phyloP scores from a whole-genome alignment of 2,113 vertebrate genomes.

The Rhabdomys dilectus region DNA sequence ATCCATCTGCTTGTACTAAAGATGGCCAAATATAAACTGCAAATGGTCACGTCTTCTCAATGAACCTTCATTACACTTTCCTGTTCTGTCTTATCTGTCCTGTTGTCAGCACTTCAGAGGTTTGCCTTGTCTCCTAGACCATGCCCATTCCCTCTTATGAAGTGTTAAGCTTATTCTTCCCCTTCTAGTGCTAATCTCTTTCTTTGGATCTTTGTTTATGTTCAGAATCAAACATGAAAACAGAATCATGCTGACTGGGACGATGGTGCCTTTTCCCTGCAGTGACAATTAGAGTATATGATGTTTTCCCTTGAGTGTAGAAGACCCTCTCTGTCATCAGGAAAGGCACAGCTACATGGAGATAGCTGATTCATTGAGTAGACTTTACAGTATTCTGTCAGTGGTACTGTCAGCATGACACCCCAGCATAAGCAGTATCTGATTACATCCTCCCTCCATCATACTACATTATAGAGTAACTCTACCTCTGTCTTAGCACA shows the following conservation, averaged over 20 bases:
- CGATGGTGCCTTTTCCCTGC: not conserved
- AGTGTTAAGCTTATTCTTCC: not conserved
- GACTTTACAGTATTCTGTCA: not conserved
- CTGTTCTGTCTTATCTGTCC: not conserved
- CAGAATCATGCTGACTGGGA: not conserved
- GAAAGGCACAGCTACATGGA: not conserved
- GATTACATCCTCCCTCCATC: not conserved
- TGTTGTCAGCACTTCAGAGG: constrained; percentile 6
- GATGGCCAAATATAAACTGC: not conserved
- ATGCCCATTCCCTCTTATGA: not conserved
- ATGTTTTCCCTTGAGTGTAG: not conserved
- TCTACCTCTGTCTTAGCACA: not conserved
- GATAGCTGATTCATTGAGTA: not conserved
- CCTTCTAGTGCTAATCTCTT: not conserved
- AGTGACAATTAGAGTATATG: not conserved
- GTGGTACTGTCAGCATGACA: not conserved
- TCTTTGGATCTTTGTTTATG: not conserved
- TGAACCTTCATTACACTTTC: not conserved
- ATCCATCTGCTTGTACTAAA: not conserved
- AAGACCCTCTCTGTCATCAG: not conserved
- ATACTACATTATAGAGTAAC: not conserved
- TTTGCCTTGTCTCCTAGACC: not conserved
- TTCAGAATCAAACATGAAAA: constrained; percentile 44
- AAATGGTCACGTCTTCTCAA: not conserved
- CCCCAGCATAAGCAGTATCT: not conserved